Evolutionary conservation across 2,888 invertebrate species (phyloP), one percentile per base, ranked within the genome.

Genomic region (Muscina levida): DNA sequence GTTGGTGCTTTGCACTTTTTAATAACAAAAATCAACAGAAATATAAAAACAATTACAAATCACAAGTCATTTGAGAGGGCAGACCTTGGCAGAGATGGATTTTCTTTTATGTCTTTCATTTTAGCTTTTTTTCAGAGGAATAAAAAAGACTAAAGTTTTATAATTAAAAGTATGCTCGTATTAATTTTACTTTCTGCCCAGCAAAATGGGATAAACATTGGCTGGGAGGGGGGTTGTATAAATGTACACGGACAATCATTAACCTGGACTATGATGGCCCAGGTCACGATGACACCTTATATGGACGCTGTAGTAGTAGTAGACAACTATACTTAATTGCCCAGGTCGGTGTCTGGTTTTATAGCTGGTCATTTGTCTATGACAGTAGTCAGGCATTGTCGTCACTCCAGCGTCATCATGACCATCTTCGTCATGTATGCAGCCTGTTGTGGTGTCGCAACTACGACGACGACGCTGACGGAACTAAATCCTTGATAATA

Each of bases 101-200:
- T 46, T 31, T 19, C 15, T 15, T 1, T 19, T 59, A 6, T 59
- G 37, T 5, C 22, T 66, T 11, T 37, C 13, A 15, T n/a, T 31
- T 66, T 46, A 17, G n/a, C 13, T 8, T 31, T 31, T 31, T 31
- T 3, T 31, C 8, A 31, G 31, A 3, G 3, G 31, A 37, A 4
- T 31, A 44, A 17, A 19, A 10, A 56, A 53, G 19, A 42, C 26
- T n/a, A 74, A 75, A 75, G 59, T 75, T 76, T 65, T 76, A 24
- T 56, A 65, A 76, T 71, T 76, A 70, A 65, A 65, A 51, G 31
- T 44, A 56, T 73, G 56, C 24, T 46, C 46, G n/a, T 26, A 42
- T 51, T 65, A 53, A 44, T 65, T 65, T 26, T 13, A 44, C 42
- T 44, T 42, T 51, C 51, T 22, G 31, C 15, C 6, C 57, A 56